phyloP scores from a whole-genome alignment of 92 coral and sea anemone species.

The Umimayanthus chanpuru region DNA sequence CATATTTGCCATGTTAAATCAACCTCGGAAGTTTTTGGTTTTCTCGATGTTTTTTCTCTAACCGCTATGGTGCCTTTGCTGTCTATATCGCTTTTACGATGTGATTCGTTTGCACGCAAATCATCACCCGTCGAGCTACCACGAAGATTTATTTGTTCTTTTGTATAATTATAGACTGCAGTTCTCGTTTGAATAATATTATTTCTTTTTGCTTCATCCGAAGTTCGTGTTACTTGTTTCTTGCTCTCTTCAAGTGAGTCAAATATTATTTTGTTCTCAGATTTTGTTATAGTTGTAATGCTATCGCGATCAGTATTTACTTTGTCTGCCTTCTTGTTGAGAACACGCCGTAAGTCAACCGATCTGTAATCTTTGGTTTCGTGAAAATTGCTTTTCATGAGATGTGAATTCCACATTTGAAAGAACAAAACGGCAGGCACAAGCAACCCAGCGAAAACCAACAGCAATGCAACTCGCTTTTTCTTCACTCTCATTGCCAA shows the following conservation, averaged over 20 bases:
- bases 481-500: constrained; percentile 14
- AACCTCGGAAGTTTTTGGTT: constrained; percentile 46
- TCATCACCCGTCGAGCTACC: not conserved
- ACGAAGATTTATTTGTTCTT: not conserved
- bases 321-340: not conserved
- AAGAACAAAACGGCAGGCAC: not conserved
- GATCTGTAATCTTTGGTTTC: not conserved
- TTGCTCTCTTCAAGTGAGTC: constrained; percentile 15
- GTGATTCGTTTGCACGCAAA: not conserved
- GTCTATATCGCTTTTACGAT: not conserved
- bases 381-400: not conserved
- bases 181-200: not conserved
- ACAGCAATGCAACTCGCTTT: not conserved
- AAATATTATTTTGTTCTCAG: not conserved
- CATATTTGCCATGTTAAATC: constrained; percentile 87
- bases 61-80: not conserved
- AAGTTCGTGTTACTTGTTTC: not conserved
- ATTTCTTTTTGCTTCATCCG: not conserved
- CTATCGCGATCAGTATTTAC: not conserved
- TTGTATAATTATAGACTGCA: not conserved
- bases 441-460: constrained; percentile 17
- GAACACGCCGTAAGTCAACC: not conserved
- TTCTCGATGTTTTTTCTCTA: not conserved
- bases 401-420: constrained; percentile 14
- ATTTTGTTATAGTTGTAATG: not conserved